A percentile compares a stretch with the other conserved stretches of the same genome.
Conservation (phyloP, 2,888 invertebrate species). For the Panorpa germanica region DNA sequence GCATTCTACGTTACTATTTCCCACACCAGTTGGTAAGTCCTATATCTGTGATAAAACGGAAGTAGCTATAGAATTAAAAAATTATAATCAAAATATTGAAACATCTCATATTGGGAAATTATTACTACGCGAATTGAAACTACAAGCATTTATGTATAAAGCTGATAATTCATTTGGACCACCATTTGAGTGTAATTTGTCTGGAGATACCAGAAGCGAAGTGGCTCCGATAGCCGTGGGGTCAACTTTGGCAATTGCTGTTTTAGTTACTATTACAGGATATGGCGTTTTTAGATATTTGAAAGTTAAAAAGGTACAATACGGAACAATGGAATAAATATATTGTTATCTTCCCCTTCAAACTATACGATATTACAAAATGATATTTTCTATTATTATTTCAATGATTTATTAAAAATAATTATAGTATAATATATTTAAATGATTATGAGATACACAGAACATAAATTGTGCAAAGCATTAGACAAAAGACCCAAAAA, state of each 20-base stretch:
- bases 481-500: no score
- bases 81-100: conserved; percentile 20
- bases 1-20: conserved; percentile 45
- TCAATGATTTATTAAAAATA: no score
- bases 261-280: conserved; percentile 61
- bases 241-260: conserved; percentile 64
- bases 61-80: not conserved
- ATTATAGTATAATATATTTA: no score
- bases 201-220: conserved; percentile 48
- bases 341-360: conserved; percentile 7
- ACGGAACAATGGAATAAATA: conserved; percentile 73
- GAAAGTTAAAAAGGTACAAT: conserved; percentile 79
- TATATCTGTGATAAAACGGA: conserved; percentile 45
- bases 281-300: conserved; percentile 75
- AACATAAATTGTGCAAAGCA: no score
- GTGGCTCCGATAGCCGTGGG: conserved; percentile 72
- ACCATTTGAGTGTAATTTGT: conserved; percentile 26
- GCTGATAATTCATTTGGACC: conserved; percentile 37
- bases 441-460: no score
- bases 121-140: conserved; percentile 45
- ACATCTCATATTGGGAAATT: conserved; percentile 38
- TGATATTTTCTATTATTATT: no score
- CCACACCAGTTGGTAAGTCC: conserved; percentile 75
- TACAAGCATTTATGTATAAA: conserved; percentile 81
- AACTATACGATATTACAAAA: no score